Conservation (phyloP, 1,140 invertebrate genomes). For the Cotesia chilonis region DNA sequence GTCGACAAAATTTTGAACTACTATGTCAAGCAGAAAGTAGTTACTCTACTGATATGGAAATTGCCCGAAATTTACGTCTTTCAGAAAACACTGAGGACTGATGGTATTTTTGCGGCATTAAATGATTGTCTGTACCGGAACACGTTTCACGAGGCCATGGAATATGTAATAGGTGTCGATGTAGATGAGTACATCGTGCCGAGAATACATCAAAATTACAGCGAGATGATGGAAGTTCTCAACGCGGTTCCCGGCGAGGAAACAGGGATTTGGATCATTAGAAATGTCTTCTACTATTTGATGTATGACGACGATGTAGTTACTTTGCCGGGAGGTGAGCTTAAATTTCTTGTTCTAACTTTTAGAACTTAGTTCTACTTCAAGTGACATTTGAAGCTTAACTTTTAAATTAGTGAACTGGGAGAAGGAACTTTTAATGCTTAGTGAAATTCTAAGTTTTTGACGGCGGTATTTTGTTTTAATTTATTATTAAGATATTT, state of each 20-base stretch:
- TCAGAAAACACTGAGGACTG: slow-evolving; percentile 66
- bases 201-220: slow-evolving; percentile 58
- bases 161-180: slow-evolving; percentile 70
- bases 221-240: slow-evolving; percentile 42
- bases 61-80: slow-evolving; percentile 60
- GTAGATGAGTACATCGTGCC: slow-evolving; percentile 73
- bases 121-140: slow-evolving; percentile 73
- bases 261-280: slow-evolving; percentile 67
- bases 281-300: slow-evolving; percentile 72
- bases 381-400: too few species aligned
- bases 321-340: slow-evolving; percentile 54
- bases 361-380: too few species aligned
- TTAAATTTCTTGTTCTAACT: slow-evolving; percentile 50
- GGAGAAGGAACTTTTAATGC: too few species aligned
- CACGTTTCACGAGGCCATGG: slow-evolving; percentile 55
- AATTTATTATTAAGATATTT: too few species aligned
- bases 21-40: slow-evolving; percentile 64
- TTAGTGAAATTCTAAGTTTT: too few species aligned
- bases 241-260: slow-evolving; percentile 26
- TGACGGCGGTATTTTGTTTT: too few species aligned
- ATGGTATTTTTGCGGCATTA: slow-evolving; percentile 70
- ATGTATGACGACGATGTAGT: slow-evolving; percentile 67
- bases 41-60: slow-evolving; percentile 69
- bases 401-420: too few species aligned
- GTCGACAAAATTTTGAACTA: slow-evolving; percentile 65